These are phyloP conservation scores for Acheta domesticus DNA, from an alignment of 2,888 invertebrate genomes.

Conservation along the genomic window DNA sequence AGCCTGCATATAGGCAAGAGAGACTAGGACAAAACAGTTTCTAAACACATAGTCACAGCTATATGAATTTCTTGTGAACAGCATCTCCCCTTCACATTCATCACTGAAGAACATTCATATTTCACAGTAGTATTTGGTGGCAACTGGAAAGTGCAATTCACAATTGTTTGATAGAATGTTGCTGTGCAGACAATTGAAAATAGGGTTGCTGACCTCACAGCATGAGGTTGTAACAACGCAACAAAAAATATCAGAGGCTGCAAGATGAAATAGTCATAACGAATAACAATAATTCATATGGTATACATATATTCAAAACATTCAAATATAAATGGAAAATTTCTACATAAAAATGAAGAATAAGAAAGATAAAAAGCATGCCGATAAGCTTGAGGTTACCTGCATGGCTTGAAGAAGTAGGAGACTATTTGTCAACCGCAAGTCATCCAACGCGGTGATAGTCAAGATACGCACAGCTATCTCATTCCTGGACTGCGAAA, in stretches of 20 bases:
- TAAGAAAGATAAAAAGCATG: slow-evolving; percentile 30
- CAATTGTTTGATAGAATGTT: slow-evolving; percentile 1
- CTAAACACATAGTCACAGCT: neutral
- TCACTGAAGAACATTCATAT: neutral
- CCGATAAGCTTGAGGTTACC: slow-evolving; percentile 37
- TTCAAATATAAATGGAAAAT: slow-evolving; percentile 21
- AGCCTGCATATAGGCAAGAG: neutral
- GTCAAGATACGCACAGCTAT: slow-evolving; percentile 35
- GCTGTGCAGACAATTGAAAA: slow-evolving; percentile 32
- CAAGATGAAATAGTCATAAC: slow-evolving; percentile 32
- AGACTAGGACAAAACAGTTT: slow-evolving; percentile 3
- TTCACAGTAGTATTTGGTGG: neutral
- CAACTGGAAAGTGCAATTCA: slow-evolving; percentile 1
- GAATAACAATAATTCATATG: slow-evolving; percentile 24
- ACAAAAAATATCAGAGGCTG: slow-evolving; percentile 32
- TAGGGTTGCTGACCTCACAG: slow-evolving; percentile 33
- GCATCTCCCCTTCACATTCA: neutral
- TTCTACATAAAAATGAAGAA: slow-evolving; percentile 28
- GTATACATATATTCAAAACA: slow-evolving; percentile 19
- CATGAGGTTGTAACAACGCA: slow-evolving; percentile 36
- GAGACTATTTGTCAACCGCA: slow-evolving; percentile 37
- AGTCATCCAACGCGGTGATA: slow-evolving; percentile 38
- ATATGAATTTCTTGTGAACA: neutral
- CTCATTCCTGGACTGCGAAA: slow-evolving; percentile 37
- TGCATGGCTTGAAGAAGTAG: slow-evolving; percentile 36